Percentiles rank a stretch among this genome's conserved stretches.
phyloP scores from a whole-genome alignment of 2,888 invertebrate genomes.

The Agrochola circellaris region DNA sequence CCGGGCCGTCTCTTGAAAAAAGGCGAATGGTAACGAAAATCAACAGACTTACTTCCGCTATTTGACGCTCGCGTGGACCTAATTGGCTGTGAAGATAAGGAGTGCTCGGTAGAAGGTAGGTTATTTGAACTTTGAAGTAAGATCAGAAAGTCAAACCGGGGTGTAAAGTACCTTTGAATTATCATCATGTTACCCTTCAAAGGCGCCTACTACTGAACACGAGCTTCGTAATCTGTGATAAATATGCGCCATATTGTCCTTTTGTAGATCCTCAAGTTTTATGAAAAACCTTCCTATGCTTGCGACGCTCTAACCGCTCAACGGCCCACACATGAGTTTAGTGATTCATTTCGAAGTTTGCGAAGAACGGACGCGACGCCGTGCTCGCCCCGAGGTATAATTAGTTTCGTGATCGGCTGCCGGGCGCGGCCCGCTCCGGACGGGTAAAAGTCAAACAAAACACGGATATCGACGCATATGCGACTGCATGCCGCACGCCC shows the following conservation, averaged over 20 bases:
- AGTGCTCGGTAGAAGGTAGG: constrained; percentile 25
- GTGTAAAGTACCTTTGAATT: constrained; percentile 6
- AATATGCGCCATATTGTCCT: background rate
- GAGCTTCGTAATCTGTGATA: background rate
- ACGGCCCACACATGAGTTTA: constrained; percentile 70
- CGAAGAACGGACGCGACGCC: constrained; percentile 76
- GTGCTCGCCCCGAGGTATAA: constrained; percentile 84
- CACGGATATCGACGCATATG: constrained; percentile 75
- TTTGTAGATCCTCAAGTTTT: constrained; percentile 37
- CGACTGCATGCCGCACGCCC: constrained; percentile 50
- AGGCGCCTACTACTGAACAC: no score
- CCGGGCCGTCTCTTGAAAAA: constrained; percentile 71
- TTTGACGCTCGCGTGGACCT: constrained; percentile 57
- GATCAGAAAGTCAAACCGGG: constrained; percentile 20
- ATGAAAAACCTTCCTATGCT: constrained; percentile 38
- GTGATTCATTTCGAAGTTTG: constrained; percentile 81
- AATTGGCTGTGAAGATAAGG: constrained; percentile 55
- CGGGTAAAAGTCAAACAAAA: constrained; percentile 85
- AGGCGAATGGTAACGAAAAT: constrained; percentile 73
- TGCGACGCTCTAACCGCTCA: constrained; percentile 46
- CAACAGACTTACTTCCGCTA: constrained; percentile 70
- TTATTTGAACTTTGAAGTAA: constrained; percentile 45
- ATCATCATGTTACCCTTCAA: background rate
- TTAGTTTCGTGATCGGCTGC: constrained; percentile 83
- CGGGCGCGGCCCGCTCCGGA: constrained; percentile 65